Conservation (phyloP, 2,888 invertebrate genomes). For the Lepidochrysops patricia region DNA sequence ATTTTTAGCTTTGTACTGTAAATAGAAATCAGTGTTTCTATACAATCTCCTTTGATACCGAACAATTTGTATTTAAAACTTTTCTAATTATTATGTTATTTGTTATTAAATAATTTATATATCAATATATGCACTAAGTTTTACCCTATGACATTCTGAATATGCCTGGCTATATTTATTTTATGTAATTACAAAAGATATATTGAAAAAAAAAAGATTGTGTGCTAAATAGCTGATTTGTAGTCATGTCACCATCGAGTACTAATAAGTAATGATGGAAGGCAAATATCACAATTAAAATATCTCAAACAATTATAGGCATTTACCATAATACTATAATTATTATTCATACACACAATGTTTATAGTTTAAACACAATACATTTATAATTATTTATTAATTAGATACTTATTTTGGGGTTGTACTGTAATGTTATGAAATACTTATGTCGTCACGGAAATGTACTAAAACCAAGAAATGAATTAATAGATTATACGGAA, state of each 20-base stretch:
- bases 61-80: conserved; percentile 52
- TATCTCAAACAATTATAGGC: too few species aligned
- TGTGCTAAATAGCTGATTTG: too few species aligned
- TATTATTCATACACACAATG: not conserved
- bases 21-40: conserved; percentile 64
- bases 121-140: not conserved
- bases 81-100: conserved; percentile 42
- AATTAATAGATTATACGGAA: not conserved
- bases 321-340: too few species aligned
- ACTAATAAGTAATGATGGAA: not conserved
- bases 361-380: not conserved
- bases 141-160: not conserved
- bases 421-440: not conserved
- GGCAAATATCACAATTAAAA: not conserved
- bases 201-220: not conserved
- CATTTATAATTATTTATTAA: not conserved
- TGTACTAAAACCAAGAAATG: not conserved
- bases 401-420: not conserved
- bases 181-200: not conserved
- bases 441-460: not conserved
- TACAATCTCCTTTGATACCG: conserved; percentile 58
- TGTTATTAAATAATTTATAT: conserved; percentile 18
- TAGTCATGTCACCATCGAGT: not conserved
- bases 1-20: conserved; percentile 61
- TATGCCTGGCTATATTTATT: not conserved